Evolutionary conservation across 2,888 invertebrate genomes (phyloP).

Genomic region (Lottia scabra): DNA sequence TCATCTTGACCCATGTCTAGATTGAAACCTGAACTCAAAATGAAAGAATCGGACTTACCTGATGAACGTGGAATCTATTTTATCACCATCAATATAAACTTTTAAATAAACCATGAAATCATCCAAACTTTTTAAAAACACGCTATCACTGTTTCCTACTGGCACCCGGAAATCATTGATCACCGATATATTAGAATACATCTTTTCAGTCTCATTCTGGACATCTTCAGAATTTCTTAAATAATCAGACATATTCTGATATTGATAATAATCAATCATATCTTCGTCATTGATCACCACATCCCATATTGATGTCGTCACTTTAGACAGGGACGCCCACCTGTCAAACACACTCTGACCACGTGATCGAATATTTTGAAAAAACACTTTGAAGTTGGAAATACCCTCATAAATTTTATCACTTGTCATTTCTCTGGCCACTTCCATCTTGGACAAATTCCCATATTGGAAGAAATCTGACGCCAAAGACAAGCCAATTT

Average conservation of each 20-base stretch:
- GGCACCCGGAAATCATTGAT: slow-evolving; percentile 36
- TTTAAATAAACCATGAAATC: slow-evolving; percentile 34
- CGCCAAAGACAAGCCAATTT: slow-evolving; percentile 22
- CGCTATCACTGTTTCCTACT: slow-evolving; percentile 39
- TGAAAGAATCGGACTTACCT: slow-evolving; percentile 34
- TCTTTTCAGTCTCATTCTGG: slow-evolving; percentile 16
- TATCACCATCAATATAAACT: slow-evolving; percentile 32
- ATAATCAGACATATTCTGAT: slow-evolving; percentile 36
- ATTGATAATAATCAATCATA: slow-evolving; percentile 43
- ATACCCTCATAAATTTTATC: slow-evolving; percentile 34
- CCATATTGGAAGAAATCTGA: slow-evolving; percentile 29
- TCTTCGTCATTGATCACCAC: slow-evolving; percentile 45
- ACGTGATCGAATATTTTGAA: slow-evolving; percentile 47
- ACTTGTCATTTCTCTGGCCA: slow-evolving; percentile 39
- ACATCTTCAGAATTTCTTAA: slow-evolving; percentile 34
- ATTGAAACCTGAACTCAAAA: too few species aligned
- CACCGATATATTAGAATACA: slow-evolving; percentile 21
- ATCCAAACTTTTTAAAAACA: slow-evolving; percentile 37
- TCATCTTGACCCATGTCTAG: too few species aligned
- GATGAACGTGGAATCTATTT: slow-evolving; percentile 44
- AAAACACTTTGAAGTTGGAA: slow-evolving; percentile 38
- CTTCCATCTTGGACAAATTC: slow-evolving; percentile 29
- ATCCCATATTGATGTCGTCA: slow-evolving; percentile 41
- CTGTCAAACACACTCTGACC: slow-evolving; percentile 46
- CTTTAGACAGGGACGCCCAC: slow-evolving; percentile 36